Evolutionary conservation across 2,888 invertebrate species (phyloP), one percentile per base, ranked within the genome.

Genomic region (Lamellibrachia columna): DNA sequence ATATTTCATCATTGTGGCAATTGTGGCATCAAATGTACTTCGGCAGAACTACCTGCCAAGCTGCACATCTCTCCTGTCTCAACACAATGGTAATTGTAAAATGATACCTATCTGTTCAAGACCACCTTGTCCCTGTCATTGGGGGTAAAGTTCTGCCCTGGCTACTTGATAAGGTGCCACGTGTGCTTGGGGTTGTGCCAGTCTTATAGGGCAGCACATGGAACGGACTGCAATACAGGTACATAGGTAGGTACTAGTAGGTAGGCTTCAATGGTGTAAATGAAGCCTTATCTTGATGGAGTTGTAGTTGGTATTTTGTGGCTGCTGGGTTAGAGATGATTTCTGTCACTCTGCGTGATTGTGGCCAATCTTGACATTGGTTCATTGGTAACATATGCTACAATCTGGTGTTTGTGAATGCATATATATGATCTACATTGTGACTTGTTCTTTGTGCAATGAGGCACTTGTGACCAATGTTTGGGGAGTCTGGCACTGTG

Each of bases 21-120:
- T 75, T 4, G 22, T 4, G 11, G 60, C 15, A 11, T 60, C 15
- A 22, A 60, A 9, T 22, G 15, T 6, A 6, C n/a, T 6, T 75
- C 75, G 75, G 15, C 4, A 75, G 75, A 15, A 55, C 3, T 75
- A 75, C 75, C 75, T 75, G 75, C 75, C 6, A 75, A 15, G 6
- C 15, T 75, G 75, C 75, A 75, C 75, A 75, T 75, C 75, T 6
- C 6, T 15, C 4, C 75, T 22, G 75, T 75, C 75, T 22, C 75
- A 22, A 75, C 75, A 75, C 75, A 75, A 75, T 75, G 75, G 75
- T 75, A 75, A 75, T 75, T 15, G 75, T 75, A 75, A 75, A 75
- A 22, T 75, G 75, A 75, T 75, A 75, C 75, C 75, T 75, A 75
- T 75, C 22, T 15, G n/a, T 22, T n/a, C 11, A 75, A 15, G 22